A percentile compares a stretch with the other conserved stretches of the same genome.
These are phyloP conservation scores for Notiomystis cincta DNA, from an alignment of 2,113 vertebrate species.

Conservation along the genomic window DNA sequence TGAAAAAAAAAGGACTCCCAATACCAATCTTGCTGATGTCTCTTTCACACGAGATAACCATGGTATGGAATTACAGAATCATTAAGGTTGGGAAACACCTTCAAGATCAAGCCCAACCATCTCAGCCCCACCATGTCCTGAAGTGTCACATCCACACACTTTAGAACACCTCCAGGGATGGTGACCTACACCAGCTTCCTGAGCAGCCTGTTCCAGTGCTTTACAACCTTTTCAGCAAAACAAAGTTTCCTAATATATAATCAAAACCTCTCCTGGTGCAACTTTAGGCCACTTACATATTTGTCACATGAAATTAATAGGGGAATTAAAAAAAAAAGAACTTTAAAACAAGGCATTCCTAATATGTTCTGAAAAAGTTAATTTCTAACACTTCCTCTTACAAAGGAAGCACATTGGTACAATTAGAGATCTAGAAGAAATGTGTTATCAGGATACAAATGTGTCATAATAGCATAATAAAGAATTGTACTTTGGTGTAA, in stretches of 20 bases:
- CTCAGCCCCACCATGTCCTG: background rate
- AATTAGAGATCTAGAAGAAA: background rate
- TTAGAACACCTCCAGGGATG: background rate
- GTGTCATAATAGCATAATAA: background rate
- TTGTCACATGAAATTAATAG: background rate
- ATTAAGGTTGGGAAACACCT: background rate
- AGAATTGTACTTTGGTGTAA: background rate
- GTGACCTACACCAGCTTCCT: background rate
- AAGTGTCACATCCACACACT: background rate
- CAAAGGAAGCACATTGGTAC: background rate
- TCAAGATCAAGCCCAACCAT: background rate
- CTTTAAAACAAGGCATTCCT: background rate
- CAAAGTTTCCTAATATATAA: background rate
- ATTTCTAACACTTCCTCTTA: background rate
- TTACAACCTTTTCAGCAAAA: background rate
- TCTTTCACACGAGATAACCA: background rate
- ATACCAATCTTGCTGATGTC: background rate
- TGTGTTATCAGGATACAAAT: background rate
- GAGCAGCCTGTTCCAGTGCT: background rate
- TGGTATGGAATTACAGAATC: background rate
- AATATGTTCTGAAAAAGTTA: background rate
- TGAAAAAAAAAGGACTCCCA: background rate
- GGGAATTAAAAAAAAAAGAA: background rate
- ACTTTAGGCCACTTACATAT: background rate
- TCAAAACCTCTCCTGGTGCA: background rate